Evolutionary conservation across 2,113 vertebrate species (phyloP).

Genomic region (Gymnocephalus cernua): DNA sequence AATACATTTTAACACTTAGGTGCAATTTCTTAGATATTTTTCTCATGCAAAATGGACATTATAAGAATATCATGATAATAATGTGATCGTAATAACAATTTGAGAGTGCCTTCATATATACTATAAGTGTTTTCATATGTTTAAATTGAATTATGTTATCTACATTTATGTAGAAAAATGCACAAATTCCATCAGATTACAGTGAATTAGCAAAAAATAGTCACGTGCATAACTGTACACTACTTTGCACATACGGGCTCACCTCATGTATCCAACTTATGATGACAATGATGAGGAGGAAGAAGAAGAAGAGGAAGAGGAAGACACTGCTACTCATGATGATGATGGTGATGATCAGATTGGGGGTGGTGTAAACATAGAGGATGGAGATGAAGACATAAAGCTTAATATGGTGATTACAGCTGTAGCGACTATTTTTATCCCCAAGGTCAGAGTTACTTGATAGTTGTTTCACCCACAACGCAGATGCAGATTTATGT

Average conservation of each 20-base stretch:
- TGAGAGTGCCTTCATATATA: slow-evolving; percentile 5
- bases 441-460: slow-evolving; percentile 31
- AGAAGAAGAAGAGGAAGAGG: slow-evolving; percentile 18
- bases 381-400: slow-evolving; percentile 58
- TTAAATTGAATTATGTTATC: slow-evolving; percentile 1
- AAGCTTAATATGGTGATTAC: slow-evolving; percentile 26
- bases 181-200: background rate
- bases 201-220: background rate
- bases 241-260: slow-evolving; percentile 44
- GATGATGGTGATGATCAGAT: slow-evolving; percentile 36
- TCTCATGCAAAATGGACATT: slow-evolving; percentile 44
- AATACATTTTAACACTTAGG: slow-evolving; percentile 49
- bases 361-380: slow-evolving; percentile 46
- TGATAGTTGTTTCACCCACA: slow-evolving; percentile 16
- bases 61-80: slow-evolving; percentile 27
- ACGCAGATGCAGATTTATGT: slow-evolving; percentile 45
- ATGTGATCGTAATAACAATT: background rate
- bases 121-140: slow-evolving; percentile 2
- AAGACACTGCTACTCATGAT: slow-evolving; percentile 26
- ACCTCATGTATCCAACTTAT: slow-evolving; percentile 61
- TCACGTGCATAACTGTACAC: slow-evolving; percentile 1
- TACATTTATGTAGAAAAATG: slow-evolving; percentile 12
- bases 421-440: background rate
- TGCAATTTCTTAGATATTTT: slow-evolving; percentile 44
- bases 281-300: slow-evolving; percentile 52